Percentiles rank a stretch among this genome's conserved stretches.
phyloP scores from a whole-genome alignment of 2,113 vertebrate species.

The Ageneiosus marmoratus region DNA sequence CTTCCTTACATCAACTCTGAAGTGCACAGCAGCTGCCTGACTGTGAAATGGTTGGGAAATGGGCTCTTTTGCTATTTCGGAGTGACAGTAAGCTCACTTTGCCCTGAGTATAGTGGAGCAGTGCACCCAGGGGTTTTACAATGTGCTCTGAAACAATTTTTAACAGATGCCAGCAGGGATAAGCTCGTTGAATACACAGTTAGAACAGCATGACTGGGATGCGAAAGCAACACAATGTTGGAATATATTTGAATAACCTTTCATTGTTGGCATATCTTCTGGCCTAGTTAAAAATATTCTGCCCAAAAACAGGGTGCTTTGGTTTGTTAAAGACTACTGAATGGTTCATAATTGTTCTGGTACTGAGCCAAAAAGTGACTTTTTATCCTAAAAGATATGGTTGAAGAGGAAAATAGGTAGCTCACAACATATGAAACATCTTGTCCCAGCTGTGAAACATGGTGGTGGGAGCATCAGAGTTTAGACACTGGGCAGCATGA shows the following conservation, averaged over 20 bases:
- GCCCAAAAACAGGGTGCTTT: no score
- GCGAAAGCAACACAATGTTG: constrained; percentile 20
- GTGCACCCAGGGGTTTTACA: constrained; percentile 40
- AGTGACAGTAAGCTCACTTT: constrained; percentile 30
- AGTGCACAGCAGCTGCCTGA: not conserved
- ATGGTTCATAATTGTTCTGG: not conserved
- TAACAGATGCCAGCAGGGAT: constrained; percentile 28
- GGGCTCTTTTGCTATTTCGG: constrained; percentile 45
- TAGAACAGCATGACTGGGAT: constrained; percentile 29
- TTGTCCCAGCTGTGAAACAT: not conserved
- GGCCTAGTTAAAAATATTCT: not conserved
- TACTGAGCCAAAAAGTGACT: not conserved
- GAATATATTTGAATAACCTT: constrained; percentile 19
- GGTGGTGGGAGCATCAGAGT: not conserved
- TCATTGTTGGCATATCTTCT: not conserved
- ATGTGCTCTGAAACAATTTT: constrained; percentile 47
- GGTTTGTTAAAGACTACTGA: no score
- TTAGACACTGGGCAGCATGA: not conserved
- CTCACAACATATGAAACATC: not conserved
- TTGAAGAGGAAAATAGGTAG: not conserved
- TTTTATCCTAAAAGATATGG: not conserved
- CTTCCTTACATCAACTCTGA: constrained; percentile 16
- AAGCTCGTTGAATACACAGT: constrained; percentile 20
- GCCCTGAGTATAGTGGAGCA: constrained; percentile 29
- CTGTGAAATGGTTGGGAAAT: constrained; percentile 40